These are phyloP conservation scores for pig (Sus scrofa) DNA, from an alignment of 2,113 vertebrate genomes.

Conservation along the genomic window T2T-Sscrofa CM000813.6:105219001-105219500, in stretches of 20 bases:
- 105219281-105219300: conserved; percentile 55
- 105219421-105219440: conserved; percentile 5
- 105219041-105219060: conserved; percentile 45
- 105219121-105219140: conserved; percentile 53
- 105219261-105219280: background rate
- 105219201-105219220: conserved; percentile 45
- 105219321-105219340: conserved; percentile 3
- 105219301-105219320: background rate
- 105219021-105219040: conserved; percentile 66
- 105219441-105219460: background rate
- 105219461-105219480: background rate
- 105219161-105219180: conserved; percentile 55
- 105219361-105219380: conserved; percentile 36
- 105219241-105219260: background rate
- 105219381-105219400: background rate
- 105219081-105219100: conserved; percentile 67
- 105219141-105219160: background rate
- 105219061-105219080: conserved; percentile 50
- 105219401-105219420: conserved; percentile 19
- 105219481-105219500: background rate
- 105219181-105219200: conserved; percentile 49
- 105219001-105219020: conserved; percentile 54
- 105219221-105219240: background rate
- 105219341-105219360: background rate
- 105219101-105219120: conserved; percentile 44